Percentiles rank a stretch among this genome's conserved stretches.
Conservation (phyloP, 2,113 vertebrate species). For the Serinus canaria region DNA sequence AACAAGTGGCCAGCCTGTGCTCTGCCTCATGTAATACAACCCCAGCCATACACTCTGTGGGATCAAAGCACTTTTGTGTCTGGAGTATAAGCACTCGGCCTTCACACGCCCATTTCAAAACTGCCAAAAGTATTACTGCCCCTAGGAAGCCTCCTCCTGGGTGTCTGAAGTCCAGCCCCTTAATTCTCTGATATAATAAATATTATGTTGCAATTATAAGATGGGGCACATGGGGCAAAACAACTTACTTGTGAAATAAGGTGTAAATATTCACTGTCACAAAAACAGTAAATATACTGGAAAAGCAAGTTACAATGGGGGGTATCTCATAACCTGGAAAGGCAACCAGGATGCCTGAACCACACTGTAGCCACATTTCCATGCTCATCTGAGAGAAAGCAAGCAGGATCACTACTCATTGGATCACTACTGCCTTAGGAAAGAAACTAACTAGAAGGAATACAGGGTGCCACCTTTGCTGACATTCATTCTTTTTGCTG, state of each 20-base stretch:
- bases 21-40: rapidly evolving
- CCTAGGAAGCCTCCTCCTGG: neutral
- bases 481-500: neutral
- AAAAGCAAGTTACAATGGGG: neutral
- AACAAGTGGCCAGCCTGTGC: neutral
- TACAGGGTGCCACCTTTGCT: neutral
- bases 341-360: neutral
- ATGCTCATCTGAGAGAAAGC: neutral
- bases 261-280: neutral
- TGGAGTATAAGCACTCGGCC: neutral
- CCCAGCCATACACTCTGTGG: rapidly evolving
- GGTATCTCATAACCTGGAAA: neutral
- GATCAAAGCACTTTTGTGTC: neutral
- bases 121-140: neutral
- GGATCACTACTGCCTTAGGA: neutral
- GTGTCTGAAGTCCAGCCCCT: neutral
- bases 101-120: neutral
- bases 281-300: neutral
- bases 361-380: neutral
- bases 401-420: neutral
- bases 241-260: conserved; percentile 22
- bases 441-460: neutral
- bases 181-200: neutral
- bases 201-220: neutral
- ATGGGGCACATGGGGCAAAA: neutral